Evolutionary conservation across 2,113 vertebrate genomes (phyloP).

Genomic region (Psilopogon haemacephalus): DNA sequence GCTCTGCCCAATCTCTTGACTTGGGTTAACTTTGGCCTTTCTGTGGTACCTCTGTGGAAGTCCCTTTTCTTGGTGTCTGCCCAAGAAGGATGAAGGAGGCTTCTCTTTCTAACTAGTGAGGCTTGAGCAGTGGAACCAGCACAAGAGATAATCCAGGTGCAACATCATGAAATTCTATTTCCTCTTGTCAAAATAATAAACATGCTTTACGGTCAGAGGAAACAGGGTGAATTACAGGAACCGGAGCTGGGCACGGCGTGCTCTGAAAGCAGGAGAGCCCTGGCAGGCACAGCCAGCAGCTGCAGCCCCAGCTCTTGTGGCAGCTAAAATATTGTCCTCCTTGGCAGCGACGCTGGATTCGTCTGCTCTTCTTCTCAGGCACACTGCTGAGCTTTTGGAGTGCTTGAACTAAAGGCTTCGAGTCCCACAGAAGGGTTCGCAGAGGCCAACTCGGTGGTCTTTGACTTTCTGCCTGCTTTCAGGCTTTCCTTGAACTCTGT

Average conservation of each 20-base stretch:
- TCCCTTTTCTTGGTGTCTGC: not conserved
- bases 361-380: not conserved
- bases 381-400: not conserved
- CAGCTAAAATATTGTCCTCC: not conserved
- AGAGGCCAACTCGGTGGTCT: fast-evolving
- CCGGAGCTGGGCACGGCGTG: not conserved
- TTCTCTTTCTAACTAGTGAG: not conserved
- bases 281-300: not conserved
- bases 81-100: not conserved
- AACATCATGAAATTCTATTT: not conserved
- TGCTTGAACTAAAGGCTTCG: not conserved
- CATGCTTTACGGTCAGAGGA: not conserved
- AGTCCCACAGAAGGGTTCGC: fast-evolving
- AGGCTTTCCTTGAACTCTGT: not conserved
- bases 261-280: not conserved
- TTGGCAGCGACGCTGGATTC: not conserved
- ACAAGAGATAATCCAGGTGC: slow-evolving; percentile 9
- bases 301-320: not conserved
- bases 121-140: not conserved
- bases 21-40: not conserved
- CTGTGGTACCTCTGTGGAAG: not conserved
- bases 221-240: slow-evolving; percentile 39
- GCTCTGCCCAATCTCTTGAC: not conserved
- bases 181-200: slow-evolving; percentile 3
- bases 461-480: not conserved